Base-by-base conservation (phyloP, 1,140 invertebrate genomes). In the Drosophila mauritiana region DNA sequence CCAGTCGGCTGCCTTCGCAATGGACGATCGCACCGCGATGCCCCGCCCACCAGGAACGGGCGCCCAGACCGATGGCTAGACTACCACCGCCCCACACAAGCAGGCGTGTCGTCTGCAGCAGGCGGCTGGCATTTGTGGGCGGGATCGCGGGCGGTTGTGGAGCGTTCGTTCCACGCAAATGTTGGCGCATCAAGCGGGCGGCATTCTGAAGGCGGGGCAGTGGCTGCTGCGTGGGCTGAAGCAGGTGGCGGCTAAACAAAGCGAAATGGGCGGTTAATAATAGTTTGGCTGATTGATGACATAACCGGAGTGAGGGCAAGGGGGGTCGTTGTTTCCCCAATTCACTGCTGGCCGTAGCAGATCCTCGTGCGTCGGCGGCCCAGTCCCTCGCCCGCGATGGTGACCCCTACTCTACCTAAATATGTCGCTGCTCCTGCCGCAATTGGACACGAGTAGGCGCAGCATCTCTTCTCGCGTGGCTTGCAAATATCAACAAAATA, bases 1-100 rank as follows among this genome's bases (percentile, higher is more conserved):
- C 73, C 55, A 92, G 58, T 0, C 91, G 91, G 46, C 84, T 92
- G 13, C 67, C 83, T 55, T 92, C 91, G 52, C 91, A 92, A 39
- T 83, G 58, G 0, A 39, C 75, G 4, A 49, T 37, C 1, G 34
- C 15, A 0, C 22, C 10, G 0, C 51, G 42, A 15, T 45, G 72
- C 56, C 56, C 64, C 3, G 75, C 36, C 56, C 77, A 72, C 56
- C 73, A 83, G 17, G 61, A 75, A n/a, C 91, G 86, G 27, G 51
- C 45, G 17, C 75, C 78, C 27, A 90, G 36, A 12, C 81, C 79
- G 4, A 81, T 27, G 27, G 69, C 53, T 0, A 92, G 53, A 1
- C 84, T 84, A n/a, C 62, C 70, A 34, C 91, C 84, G 10, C 88
- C 84, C 34, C 77, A 74, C 6, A 92, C 39, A 0, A 92, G 49